Evolutionary conservation across 2,888 invertebrate species (phyloP).

Genomic region (Drosophila flavopinicola): DNA sequence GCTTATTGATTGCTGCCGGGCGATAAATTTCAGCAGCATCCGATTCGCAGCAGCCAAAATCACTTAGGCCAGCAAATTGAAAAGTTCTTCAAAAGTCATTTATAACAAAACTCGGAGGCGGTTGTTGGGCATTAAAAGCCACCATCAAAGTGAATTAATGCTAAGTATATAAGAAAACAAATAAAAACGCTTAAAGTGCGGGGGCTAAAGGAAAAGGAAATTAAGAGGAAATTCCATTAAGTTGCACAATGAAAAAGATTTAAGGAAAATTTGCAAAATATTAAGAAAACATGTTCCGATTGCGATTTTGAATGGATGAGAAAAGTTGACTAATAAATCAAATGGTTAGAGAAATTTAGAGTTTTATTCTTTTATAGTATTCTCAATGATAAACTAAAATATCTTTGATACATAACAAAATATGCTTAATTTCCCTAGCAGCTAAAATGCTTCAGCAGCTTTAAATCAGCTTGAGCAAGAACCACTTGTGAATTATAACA

Average conservation of each 20-base stretch:
- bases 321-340: background rate
- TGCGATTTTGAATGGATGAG: background rate
- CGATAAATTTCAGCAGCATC: slow-evolving; percentile 61
- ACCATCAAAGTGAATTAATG: slow-evolving; percentile 23
- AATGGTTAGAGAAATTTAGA: background rate
- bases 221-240: background rate
- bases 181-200: slow-evolving; percentile 7
- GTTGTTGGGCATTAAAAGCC: slow-evolving; percentile 20
- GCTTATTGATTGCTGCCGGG: slow-evolving; percentile 63
- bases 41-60: slow-evolving; percentile 5
- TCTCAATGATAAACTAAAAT: too few relatives aligned
- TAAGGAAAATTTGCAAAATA: slow-evolving; percentile 1
- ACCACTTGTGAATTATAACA: background rate
- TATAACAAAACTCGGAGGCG: slow-evolving; percentile 26
- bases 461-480: too few relatives aligned
- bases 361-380: background rate
- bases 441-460: background rate
- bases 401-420: too few relatives aligned
- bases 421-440: too few relatives aligned
- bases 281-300: background rate
- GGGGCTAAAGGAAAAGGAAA: background rate
- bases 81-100: slow-evolving; percentile 57
- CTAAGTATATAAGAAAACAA: slow-evolving; percentile 12
- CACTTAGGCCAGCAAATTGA: slow-evolving; percentile 37
- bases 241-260: slow-evolving; percentile 5